A percentile compares a stretch with the other conserved stretches of the same genome.
phyloP scores from a whole-genome alignment of 2,888 invertebrate genomes.

The Epirrhoe alternata region DNA sequence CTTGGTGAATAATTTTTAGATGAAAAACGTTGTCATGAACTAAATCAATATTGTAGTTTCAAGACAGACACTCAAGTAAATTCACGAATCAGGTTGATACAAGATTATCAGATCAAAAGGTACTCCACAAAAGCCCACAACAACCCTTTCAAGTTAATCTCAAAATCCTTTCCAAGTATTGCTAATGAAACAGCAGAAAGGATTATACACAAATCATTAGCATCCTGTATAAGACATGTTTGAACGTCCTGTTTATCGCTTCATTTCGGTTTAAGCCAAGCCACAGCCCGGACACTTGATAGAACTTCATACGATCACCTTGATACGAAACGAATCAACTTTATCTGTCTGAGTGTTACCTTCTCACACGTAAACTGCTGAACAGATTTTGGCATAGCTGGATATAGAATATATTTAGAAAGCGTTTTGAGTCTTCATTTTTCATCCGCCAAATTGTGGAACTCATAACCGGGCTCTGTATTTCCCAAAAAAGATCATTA shows the following conservation, averaged over 20 bases:
- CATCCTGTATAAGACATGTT: slow-evolving; percentile 34
- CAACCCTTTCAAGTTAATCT: slow-evolving; percentile 25
- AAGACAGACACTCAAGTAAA: neutral
- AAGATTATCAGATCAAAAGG: neutral
- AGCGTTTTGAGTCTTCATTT: too few relatives aligned
- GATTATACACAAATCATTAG: slow-evolving; percentile 36
- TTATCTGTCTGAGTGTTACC: too few relatives aligned
- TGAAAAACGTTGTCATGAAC: too few relatives aligned
- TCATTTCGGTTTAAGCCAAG: slow-evolving; percentile 19
- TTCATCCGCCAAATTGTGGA: too few relatives aligned
- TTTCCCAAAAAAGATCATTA: too few relatives aligned
- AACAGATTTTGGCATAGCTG: too few relatives aligned
- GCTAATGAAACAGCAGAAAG: slow-evolving; percentile 33
- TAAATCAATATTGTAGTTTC: neutral
- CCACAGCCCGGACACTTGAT: neutral
- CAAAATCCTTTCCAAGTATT: slow-evolving; percentile 38
- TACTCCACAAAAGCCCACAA: neutral
- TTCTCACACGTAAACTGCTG: too few relatives aligned
- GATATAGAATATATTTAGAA: too few relatives aligned
- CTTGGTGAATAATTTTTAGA: too few relatives aligned
- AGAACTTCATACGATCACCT: neutral
- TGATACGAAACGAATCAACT: too few relatives aligned
- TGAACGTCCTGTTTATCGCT: slow-evolving; percentile 34
- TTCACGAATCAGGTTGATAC: neutral
- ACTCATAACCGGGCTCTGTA: too few relatives aligned